These are phyloP conservation scores for Limnephilus marmoratus DNA, from an alignment of 2,888 invertebrate genomes.

Conservation along the genomic window DNA sequence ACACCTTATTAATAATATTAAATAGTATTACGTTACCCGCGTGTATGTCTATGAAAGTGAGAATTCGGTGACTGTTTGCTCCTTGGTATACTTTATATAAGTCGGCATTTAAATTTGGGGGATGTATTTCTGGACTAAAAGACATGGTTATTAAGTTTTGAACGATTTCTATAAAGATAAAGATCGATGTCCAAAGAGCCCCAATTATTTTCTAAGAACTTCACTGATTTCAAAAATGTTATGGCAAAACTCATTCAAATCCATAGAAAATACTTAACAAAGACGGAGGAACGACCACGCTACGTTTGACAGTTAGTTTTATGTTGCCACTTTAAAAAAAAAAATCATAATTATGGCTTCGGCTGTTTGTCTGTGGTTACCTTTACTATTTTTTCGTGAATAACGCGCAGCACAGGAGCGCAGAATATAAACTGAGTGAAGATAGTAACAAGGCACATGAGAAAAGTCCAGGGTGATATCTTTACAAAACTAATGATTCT, in stretches of 20 bases:
- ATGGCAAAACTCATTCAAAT: neutral
- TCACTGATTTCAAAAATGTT: neutral
- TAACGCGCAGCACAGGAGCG: neutral
- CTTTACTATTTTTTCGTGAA: neutral
- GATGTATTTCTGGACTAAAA: constrained; percentile 39
- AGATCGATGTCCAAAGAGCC: neutral
- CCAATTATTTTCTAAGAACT: neutral
- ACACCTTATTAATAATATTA: neutral
- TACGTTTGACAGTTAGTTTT: neutral
- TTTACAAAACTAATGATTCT: neutral
- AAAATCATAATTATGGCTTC: neutral
- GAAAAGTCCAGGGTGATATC: neutral
- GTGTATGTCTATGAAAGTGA: constrained; percentile 59
- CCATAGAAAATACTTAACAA: neutral
- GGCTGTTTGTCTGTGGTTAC: neutral
- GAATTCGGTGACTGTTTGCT: constrained; percentile 44
- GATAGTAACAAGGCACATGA: neutral
- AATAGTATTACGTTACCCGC: constrained; percentile 53
- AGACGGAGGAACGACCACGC: neutral
- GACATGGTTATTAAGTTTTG: constrained; percentile 28
- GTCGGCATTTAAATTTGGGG: constrained; percentile 64
- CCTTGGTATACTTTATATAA: constrained; percentile 55
- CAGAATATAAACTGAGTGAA: neutral
- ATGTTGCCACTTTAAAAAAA: neutral
- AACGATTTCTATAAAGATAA: neutral